Evolutionary conservation across 2,888 invertebrate genomes (phyloP).

Genomic region (Papilio protenor): DNA sequence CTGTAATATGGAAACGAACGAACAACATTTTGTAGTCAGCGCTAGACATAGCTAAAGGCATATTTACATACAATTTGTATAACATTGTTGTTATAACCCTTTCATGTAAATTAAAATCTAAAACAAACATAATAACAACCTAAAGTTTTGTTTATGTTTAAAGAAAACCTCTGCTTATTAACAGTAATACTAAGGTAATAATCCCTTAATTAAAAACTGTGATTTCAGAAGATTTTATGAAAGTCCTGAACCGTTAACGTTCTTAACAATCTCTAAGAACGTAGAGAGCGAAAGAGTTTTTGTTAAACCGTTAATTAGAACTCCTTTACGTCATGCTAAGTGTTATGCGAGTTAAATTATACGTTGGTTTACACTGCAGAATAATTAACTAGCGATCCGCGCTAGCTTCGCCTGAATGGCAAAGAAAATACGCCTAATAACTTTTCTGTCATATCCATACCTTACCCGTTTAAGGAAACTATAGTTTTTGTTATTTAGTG

Average conservation of each 20-base stretch:
- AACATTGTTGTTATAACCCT: background rate
- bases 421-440: background rate
- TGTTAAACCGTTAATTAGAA: slow-evolving; percentile 24
- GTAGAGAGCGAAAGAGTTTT: slow-evolving; percentile 17
- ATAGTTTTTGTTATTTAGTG: background rate
- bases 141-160: slow-evolving; percentile 26
- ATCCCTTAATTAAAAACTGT: background rate
- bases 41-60: no score
- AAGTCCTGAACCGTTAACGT: background rate
- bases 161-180: background rate
- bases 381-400: no score
- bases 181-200: background rate
- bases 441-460: background rate
- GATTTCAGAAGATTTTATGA: background rate
- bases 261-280: background rate
- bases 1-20: no score
- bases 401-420: no score
- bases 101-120: slow-evolving; percentile 28
- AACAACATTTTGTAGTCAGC: no score
- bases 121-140: slow-evolving; percentile 15
- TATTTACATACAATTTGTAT: background rate
- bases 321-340: background rate
- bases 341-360: background rate
- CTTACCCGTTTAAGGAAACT: background rate
- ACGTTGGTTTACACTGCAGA: background rate